These are phyloP conservation scores for Agapostemon virescens DNA, from an alignment of 2,888 invertebrate genomes.

Conservation along the genomic window DNA sequence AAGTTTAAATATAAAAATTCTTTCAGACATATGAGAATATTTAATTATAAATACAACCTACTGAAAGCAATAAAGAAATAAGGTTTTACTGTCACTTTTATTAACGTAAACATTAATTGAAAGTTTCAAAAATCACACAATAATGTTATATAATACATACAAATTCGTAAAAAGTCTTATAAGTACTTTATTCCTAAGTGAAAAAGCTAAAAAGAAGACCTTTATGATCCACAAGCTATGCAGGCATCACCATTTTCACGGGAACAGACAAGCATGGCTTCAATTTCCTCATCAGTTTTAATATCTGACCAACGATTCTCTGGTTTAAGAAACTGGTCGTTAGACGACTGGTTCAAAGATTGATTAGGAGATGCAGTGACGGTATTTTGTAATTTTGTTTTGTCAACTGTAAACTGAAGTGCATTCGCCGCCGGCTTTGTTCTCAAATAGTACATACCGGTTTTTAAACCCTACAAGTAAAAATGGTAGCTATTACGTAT, in stretches of 20 bases:
- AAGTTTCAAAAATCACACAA: not conserved
- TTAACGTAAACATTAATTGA: not conserved
- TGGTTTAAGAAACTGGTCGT: not conserved
- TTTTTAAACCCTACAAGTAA: slow-evolving; percentile 90
- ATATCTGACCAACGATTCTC: slow-evolving; percentile 15
- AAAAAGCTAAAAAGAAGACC: slow-evolving; percentile 7
- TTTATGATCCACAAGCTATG: slow-evolving; percentile 90
- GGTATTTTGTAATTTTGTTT: slow-evolving; percentile 83
- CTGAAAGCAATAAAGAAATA: not conserved
- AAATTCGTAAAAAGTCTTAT: slow-evolving; percentile 31
- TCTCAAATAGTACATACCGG: slow-evolving; percentile 99
- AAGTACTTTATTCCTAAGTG: slow-evolving; percentile 16
- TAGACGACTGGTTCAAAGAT: slow-evolving; percentile 20
- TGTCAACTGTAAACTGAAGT: slow-evolving; percentile 98
- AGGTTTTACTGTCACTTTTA: too few relatives aligned
- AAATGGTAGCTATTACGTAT: not conserved
- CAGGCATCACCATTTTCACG: slow-evolving; percentile 91
- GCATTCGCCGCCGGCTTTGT: slow-evolving; percentile 98
- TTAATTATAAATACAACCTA: not conserved
- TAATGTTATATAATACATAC: slow-evolving; percentile 21
- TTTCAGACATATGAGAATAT: not conserved
- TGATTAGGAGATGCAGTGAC: slow-evolving; percentile 70
- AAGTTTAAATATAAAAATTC: not conserved
- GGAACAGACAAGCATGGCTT: slow-evolving; percentile 90
- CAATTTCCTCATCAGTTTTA: slow-evolving; percentile 81